Evolutionary conservation across 2,888 invertebrate species (phyloP).

Genomic region (Lepeophtheirus nordmannii): DNA sequence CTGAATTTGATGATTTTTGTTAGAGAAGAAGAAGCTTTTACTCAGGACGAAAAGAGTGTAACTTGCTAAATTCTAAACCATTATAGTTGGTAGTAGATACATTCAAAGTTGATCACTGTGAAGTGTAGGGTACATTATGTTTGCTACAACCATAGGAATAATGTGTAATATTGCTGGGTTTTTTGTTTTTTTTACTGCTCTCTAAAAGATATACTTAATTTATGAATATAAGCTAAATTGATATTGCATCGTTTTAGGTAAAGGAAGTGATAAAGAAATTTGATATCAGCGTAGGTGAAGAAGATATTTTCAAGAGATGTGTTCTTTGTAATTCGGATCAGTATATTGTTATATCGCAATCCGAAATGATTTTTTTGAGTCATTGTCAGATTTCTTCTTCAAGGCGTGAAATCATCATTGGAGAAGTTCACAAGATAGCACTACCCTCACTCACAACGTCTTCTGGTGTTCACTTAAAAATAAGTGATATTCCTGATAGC

Average conservation of each 20-base stretch:
- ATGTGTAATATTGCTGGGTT: too few relatives aligned
- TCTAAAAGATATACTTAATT: too few relatives aligned
- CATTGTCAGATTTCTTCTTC: neutral
- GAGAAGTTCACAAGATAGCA: neutral
- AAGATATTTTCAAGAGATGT: slow-evolving; percentile 7
- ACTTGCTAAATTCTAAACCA: too few relatives aligned
- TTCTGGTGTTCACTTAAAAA: neutral
- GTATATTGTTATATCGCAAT: neutral
- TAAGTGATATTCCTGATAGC: neutral
- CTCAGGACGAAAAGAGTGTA: too few relatives aligned
- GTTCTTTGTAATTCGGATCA: slow-evolving; percentile 7
- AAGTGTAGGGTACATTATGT: too few relatives aligned
- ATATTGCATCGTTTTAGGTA: neutral
- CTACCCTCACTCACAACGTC: neutral
- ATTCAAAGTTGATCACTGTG: too few relatives aligned
- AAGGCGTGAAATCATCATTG: neutral
- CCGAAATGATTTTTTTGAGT: neutral
- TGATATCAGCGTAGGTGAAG: neutral
- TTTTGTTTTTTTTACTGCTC: too few relatives aligned
- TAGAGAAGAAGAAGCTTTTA: too few relatives aligned
- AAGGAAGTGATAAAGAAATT: neutral
- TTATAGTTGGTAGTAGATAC: too few relatives aligned
- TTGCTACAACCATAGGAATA: too few relatives aligned
- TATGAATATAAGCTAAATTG: neutral
- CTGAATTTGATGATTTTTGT: too few relatives aligned